Percentiles rank a stretch among this genome's conserved stretches.
Evolutionary conservation across 2,888 invertebrate species (phyloP).

Genomic region (Macropis europaea): DNA sequence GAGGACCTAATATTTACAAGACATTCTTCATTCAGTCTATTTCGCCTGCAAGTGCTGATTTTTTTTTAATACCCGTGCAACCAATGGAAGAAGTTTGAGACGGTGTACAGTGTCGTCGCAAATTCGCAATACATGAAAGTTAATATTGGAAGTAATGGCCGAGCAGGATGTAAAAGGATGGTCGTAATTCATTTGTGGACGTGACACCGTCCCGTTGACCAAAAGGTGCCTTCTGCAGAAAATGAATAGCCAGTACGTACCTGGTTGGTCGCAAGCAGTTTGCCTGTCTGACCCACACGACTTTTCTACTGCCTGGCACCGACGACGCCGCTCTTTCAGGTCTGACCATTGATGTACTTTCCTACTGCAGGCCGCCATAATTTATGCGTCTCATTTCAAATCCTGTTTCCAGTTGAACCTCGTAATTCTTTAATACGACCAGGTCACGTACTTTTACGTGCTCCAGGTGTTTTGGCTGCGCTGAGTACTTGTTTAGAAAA

Average conservation of each 20-base stretch:
- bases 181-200: conserved; percentile 22
- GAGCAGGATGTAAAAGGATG: conserved; percentile 3
- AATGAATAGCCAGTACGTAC: conserved; percentile 13
- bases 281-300: conserved; percentile 6
- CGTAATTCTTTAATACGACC: neutral
- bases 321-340: neutral
- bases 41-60: too few relatives aligned
- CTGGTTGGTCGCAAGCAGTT: neutral
- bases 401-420: neutral
- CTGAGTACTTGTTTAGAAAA: too few relatives aligned
- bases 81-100: too few relatives aligned
- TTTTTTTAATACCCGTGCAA: too few relatives aligned
- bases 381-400: neutral
- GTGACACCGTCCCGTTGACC: conserved; percentile 13
- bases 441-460: neutral
- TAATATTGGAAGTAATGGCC: conserved; percentile 21
- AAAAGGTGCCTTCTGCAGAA: conserved; percentile 12
- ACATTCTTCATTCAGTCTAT: too few relatives aligned
- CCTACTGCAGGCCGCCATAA: neutral
- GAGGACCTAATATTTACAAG: too few relatives aligned
- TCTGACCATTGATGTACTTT: conserved; percentile 2
- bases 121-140: neutral
- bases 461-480: too few relatives aligned
- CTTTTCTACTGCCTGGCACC: conserved; percentile 22
- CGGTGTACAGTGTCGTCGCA: too few relatives aligned